A percentile compares a stretch with the other conserved stretches of the same genome.
These are phyloP conservation scores for Pseudeuparius sepicola DNA, from an alignment of 2,888 invertebrate species.

Conservation along the genomic window DNA sequence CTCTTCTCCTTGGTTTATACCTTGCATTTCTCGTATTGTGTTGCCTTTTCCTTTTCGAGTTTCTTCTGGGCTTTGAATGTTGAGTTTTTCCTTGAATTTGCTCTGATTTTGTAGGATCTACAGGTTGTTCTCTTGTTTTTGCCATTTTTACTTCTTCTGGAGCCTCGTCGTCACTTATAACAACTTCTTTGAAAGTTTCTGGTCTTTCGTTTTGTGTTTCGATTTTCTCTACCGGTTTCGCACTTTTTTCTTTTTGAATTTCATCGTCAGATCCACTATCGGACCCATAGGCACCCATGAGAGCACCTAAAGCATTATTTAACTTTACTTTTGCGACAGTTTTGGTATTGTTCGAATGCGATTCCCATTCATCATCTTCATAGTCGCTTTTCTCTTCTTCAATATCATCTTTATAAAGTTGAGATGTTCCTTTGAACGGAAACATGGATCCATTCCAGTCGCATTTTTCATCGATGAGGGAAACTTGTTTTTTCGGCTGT, in stretches of 20 bases:
- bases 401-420: slow-evolving; percentile 25
- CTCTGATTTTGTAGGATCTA: slow-evolving; percentile 3
- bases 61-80: background rate
- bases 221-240: background rate
- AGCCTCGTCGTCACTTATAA: slow-evolving; percentile 38
- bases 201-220: background rate
- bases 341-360: slow-evolving; percentile 5
- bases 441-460: slow-evolving; percentile 37
- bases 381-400: slow-evolving; percentile 31
- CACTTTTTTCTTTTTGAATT: background rate
- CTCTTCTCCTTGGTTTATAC: slow-evolving; percentile 24
- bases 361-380: slow-evolving; percentile 36
- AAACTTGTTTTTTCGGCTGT: slow-evolving; percentile 22
- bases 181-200: background rate
- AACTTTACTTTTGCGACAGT: slow-evolving; percentile 26
- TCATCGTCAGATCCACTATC: slow-evolving; percentile 33
- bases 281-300: slow-evolving; percentile 50
- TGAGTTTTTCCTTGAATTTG: too few relatives aligned
- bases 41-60: slow-evolving; percentile 12
- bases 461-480: slow-evolving; percentile 33
- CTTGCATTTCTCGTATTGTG: slow-evolving; percentile 17
- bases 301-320: slow-evolving; percentile 46
- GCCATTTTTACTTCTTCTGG: slow-evolving; percentile 43
- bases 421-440: slow-evolving; percentile 35
- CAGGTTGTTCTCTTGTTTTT: slow-evolving; percentile 26